Evolutionary conservation across 23 tunicate genomes (phyloP).

Genomic region (Aplidium turbinatum): DNA sequence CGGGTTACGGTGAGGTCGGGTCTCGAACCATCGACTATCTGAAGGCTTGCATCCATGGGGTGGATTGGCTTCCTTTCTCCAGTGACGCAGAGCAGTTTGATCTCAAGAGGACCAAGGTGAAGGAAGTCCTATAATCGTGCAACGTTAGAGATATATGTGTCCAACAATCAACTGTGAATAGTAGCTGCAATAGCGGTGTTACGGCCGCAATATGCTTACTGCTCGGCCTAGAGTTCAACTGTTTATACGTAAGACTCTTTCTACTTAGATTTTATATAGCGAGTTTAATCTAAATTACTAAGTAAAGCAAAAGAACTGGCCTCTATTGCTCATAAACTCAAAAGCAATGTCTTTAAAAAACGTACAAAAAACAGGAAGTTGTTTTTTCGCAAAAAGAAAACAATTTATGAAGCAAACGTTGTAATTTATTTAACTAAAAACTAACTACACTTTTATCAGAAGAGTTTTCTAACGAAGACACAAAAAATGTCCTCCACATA

Average conservation of each 20-base stretch:
- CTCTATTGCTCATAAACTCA: too few species aligned
- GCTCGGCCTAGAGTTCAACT: too few species aligned
- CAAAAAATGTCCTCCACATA: background rate
- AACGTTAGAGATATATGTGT: too few species aligned
- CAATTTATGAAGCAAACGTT: background rate
- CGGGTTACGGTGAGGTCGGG: conserved; percentile 82
- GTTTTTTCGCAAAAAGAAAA: background rate
- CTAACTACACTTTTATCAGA: background rate
- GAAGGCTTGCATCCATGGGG: conserved; percentile 58
- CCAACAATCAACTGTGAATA: too few species aligned
- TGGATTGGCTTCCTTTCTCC: conserved; percentile 80
- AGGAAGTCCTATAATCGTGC: conserved; percentile 55
- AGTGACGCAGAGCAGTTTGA: conserved; percentile 70
- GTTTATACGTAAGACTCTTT: too few species aligned
- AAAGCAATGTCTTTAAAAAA: too few species aligned
- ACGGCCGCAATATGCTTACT: too few species aligned
- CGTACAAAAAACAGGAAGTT: background rate
- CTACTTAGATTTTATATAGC: too few species aligned
- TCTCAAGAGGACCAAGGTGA: conserved; percentile 83
- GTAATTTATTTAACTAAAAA: too few species aligned
- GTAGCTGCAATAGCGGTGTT: too few species aligned
- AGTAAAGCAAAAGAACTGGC: too few species aligned
- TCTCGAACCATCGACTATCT: conserved; percentile 70
- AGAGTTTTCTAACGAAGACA: background rate
- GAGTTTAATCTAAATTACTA: too few species aligned